Percentiles rank a stretch among this genome's conserved stretches.
These are phyloP conservation scores for Oryzias javanicus DNA, from an alignment of 2,113 vertebrate species.

Conservation along the genomic window DNA sequence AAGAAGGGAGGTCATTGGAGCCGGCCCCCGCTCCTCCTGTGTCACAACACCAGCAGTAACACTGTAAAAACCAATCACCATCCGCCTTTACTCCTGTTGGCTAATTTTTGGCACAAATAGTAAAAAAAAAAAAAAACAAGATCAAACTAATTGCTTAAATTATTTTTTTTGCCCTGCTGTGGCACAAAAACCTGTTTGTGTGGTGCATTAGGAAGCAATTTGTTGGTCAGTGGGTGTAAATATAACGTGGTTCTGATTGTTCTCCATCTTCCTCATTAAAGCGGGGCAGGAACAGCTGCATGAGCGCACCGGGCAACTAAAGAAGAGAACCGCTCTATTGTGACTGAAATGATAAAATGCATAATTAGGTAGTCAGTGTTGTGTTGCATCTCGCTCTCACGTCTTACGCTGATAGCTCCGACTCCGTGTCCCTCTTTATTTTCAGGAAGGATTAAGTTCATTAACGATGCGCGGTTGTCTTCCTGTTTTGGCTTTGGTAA, in stretches of 20 bases:
- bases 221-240: constrained; percentile 65
- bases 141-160: constrained; percentile 8
- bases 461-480: constrained; percentile 57
- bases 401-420: constrained; percentile 63
- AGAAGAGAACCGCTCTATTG: constrained; percentile 72
- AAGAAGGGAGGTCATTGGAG: constrained; percentile 20
- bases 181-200: constrained; percentile 1
- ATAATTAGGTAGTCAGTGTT: constrained; percentile 75
- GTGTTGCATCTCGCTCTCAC: constrained; percentile 57
- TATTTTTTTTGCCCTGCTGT: background rate
- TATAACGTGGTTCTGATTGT: constrained; percentile 76
- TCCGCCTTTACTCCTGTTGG: constrained; percentile 19
- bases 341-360: constrained; percentile 80
- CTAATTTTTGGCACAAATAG: constrained; percentile 13
- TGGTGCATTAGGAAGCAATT: constrained; percentile 48
- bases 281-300: constrained; percentile 77
- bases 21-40: constrained; percentile 6
- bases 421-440: constrained; percentile 56
- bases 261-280: constrained; percentile 84
- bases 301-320: constrained; percentile 67
- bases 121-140: constrained; percentile 24
- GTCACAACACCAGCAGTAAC: constrained; percentile 22
- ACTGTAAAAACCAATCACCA: constrained; percentile 20
- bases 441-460: constrained; percentile 67
- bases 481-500: constrained; percentile 64